Percentiles rank a stretch among this genome's conserved stretches.
phyloP scores from a whole-genome alignment of 35 echinoderm and acorn worm genomes.

The Anneissia japonica region DNA sequence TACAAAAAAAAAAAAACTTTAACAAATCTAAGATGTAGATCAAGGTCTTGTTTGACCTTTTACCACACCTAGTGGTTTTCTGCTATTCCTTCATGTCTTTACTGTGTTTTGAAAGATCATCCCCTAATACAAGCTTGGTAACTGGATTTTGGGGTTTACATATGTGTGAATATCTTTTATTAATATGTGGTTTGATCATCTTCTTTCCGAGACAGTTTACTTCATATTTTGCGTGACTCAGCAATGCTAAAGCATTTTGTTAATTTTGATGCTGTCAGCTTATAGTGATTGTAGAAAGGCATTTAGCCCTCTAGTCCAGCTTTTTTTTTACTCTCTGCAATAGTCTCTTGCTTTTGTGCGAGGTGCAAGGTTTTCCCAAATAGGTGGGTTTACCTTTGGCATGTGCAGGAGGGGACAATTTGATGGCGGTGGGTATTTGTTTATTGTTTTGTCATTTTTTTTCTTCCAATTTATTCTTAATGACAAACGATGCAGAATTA shows the following conservation, averaged over 20 bases:
- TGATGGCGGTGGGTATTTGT: conserved; percentile 3
- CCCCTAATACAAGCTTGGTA: conserved; percentile 1
- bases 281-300: background rate
- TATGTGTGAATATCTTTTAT: conserved; percentile 2
- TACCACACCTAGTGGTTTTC: conserved; percentile 3
- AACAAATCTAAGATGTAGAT: too few relatives aligned
- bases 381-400: conserved; percentile 17
- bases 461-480: background rate
- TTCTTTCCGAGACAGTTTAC: background rate
- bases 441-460: conserved; percentile 10
- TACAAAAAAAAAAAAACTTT: too few relatives aligned
- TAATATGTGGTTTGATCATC: conserved; percentile 37
- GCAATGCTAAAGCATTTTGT: background rate
- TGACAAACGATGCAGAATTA: too few relatives aligned
- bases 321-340: conserved; percentile 6
- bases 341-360: conserved; percentile 6
- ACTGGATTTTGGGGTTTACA: background rate
- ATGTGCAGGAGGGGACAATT: conserved; percentile 30
- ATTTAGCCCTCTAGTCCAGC: too few relatives aligned
- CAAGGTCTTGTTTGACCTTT: too few relatives aligned
- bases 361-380: conserved; percentile 19
- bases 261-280: background rate
- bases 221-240: too few relatives aligned
- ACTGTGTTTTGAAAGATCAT: conserved; percentile 27
- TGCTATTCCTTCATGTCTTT: conserved; percentile 12